These are phyloP conservation scores for Cephus nigrinus DNA, from an alignment of 2,888 invertebrate species.

Conservation along the genomic window DNA sequence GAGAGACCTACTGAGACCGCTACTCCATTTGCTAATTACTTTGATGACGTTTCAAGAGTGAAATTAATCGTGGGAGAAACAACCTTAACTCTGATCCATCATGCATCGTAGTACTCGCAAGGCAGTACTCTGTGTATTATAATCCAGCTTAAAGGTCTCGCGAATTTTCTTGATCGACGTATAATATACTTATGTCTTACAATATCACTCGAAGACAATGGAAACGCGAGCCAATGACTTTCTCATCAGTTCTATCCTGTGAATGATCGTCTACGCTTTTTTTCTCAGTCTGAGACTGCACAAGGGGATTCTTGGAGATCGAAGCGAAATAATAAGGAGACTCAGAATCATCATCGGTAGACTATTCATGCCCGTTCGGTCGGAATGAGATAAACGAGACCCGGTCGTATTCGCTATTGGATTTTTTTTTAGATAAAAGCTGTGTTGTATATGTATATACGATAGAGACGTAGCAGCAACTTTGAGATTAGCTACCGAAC, in stretches of 20 bases:
- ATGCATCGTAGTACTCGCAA: not conserved
- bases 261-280: not conserved
- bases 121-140: not conserved
- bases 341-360: not conserved
- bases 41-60: conserved; percentile 42
- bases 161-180: not conserved
- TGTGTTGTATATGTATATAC: not conserved
- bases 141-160: not conserved
- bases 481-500: not conserved
- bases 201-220: not conserved
- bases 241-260: not conserved
- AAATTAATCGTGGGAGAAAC: conserved; percentile 39
- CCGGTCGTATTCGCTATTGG: not conserved
- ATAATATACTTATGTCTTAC: not conserved
- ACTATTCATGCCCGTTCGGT: conserved; percentile 20
- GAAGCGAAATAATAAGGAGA: conserved; percentile 15
- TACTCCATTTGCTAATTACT: conserved; percentile 45
- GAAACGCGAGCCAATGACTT: not conserved
- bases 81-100: conserved; percentile 5
- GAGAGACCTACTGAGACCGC: conserved; percentile 31
- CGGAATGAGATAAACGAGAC: conserved; percentile 22
- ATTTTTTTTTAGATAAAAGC: not conserved
- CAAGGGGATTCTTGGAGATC: conserved; percentile 17
- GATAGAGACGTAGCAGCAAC: not conserved
- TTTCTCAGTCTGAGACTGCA: not conserved